phyloP scores from a whole-genome alignment of 2,797 vertebrate species.

The Melanotaenia boesemani region DNA sequence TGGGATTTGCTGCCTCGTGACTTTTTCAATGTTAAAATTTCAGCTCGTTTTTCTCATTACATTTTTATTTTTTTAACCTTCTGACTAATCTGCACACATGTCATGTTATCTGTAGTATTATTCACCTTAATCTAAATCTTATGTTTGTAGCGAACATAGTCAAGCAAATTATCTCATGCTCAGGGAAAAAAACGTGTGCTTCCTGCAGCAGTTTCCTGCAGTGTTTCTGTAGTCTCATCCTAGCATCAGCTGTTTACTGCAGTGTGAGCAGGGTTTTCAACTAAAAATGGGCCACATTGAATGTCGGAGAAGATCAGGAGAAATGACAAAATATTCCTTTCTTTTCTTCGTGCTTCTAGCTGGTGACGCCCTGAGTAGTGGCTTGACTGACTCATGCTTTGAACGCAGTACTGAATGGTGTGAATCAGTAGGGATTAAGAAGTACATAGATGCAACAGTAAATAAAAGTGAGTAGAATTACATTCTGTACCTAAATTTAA shows the following conservation, averaged over 20 bases:
- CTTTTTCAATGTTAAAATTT: background rate
- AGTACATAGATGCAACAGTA: background rate
- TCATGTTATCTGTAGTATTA: background rate
- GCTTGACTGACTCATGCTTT: background rate
- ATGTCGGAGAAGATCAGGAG: background rate
- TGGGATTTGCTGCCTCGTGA: background rate
- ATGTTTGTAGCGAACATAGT: background rate
- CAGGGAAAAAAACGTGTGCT: background rate
- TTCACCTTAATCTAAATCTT: background rate
- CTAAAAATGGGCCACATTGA: background rate
- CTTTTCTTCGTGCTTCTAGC: background rate
- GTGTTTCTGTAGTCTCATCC: background rate
- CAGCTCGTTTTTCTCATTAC: background rate
- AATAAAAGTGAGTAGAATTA: slow-evolving; percentile 2
- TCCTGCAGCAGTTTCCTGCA: background rate
- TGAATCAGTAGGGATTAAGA: background rate
- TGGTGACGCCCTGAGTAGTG: background rate
- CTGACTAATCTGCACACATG: background rate
- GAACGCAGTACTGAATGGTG: background rate
- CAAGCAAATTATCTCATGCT: background rate
- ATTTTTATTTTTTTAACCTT: background rate
- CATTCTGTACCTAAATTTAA: background rate
- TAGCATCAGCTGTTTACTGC: background rate
- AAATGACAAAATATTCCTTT: background rate
- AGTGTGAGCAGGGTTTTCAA: background rate